Base-by-base conservation (phyloP, 2,888 invertebrate species). In the Venusia cambrica region DNA sequence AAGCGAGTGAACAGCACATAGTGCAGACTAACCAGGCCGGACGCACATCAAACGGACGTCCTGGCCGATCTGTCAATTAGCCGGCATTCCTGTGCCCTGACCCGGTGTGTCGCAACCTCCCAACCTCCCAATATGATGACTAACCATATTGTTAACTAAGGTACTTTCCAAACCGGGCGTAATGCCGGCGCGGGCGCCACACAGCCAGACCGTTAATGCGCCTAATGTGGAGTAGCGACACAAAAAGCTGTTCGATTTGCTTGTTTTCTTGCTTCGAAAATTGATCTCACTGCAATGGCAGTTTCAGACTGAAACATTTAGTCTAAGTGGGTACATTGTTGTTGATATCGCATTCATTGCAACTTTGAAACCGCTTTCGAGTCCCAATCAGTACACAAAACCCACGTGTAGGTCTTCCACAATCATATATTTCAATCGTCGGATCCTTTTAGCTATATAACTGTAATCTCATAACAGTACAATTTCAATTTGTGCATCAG, bases 11-110 rank as follows among this genome's bases (percentile, higher is more conserved):
- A 7, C 42, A 29, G 31, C 22, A 29, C 25, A 19, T 30, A 33
- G 22, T 34, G 37, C 14, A 29, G 37, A 27, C 32, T 36, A 38
- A 30, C 27, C 35, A 22, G 38, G 21, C 22, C 13, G 15, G 47
- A 51, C 58, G 50, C 45, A 47, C 51, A 56, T 62, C 51, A 38
- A 45, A 51, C 51, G 57, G 62, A 62, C 68, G 77, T 72, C 77
- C 73, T 66, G 69, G 49, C 57, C 62, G 63, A 73, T 79, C 74
- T 76, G 77, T 81, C 81, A 83, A 76, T 80, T 77, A 75, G 67
- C 51, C 71, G 40, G 59, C 80, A 83, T 83, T 81, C 84, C 66
- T 73, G 80, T 72, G 64, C 68, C 62, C 58, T 81, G 81, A 83
- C 79, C 83, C 62, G 54, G 58, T 44, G n/a, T 20, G 35, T 26